Evolutionary conservation across 2,888 invertebrate species (phyloP).

Genomic region (Parapristionchus giblindavisi): DNA sequence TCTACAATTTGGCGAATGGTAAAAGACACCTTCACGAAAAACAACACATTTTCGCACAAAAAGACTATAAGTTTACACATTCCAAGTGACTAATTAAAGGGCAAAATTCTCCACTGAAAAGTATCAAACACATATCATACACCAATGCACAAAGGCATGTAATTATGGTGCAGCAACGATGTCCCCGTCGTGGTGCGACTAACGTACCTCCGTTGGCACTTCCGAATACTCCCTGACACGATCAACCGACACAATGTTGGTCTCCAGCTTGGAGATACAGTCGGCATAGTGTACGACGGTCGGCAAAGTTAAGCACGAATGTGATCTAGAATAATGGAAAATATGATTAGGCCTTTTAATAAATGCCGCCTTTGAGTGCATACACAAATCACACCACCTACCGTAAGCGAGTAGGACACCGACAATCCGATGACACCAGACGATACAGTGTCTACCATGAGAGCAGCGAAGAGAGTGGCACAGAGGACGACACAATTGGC

Average conservation of each 20-base stretch:
- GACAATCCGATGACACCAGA: constrained; percentile 74
- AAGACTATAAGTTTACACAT: too few species aligned
- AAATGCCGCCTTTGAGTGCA: too few species aligned
- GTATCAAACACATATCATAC: too few species aligned
- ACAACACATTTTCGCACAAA: too few species aligned
- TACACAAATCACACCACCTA: constrained; percentile 40
- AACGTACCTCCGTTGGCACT: constrained; percentile 56
- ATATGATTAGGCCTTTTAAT: too few species aligned
- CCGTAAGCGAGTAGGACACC: constrained; percentile 73
- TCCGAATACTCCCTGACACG: constrained; percentile 73
- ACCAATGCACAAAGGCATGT: too few species aligned
- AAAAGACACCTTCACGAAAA: too few species aligned
- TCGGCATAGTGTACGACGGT: constrained; percentile 96
- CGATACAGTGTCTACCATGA: constrained; percentile 73
- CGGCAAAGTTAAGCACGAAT: constrained; percentile 93
- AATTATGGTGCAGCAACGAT: background rate
- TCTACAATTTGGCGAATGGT: too few species aligned
- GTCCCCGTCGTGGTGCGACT: background rate
- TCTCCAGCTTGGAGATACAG: constrained; percentile 95
- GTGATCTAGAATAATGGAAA: constrained; percentile 79
- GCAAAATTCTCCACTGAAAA: too few species aligned
- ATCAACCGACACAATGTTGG: constrained; percentile 95
- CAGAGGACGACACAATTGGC: constrained; percentile 95
- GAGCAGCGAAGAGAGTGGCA: constrained; percentile 89
- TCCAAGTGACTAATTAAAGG: too few species aligned